Conservation (phyloP, 2,888 invertebrate species). For the Trachelus tabidus region DNA sequence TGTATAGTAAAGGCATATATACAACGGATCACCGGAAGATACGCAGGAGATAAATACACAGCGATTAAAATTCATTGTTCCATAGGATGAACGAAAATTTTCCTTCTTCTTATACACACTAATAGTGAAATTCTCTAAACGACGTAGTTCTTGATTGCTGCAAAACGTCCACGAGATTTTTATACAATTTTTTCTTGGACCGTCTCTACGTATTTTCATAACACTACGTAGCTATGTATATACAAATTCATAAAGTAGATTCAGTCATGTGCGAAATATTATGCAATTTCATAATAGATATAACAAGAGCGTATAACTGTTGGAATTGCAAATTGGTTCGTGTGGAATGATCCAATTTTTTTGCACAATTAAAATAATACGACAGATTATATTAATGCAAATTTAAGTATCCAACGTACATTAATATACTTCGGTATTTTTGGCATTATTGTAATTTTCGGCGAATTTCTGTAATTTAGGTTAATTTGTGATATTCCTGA, state of each 20-base stretch:
- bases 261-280: background rate
- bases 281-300: background rate
- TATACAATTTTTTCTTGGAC: background rate
- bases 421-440: background rate
- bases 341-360: background rate
- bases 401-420: background rate
- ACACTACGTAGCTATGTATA: background rate
- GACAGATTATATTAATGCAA: background rate
- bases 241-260: background rate
- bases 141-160: background rate
- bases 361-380: background rate
- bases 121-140: background rate
- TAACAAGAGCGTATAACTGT: background rate
- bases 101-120: background rate
- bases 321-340: background rate
- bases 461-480: background rate
- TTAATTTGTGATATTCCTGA: background rate
- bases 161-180: background rate
- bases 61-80: background rate
- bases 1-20: background rate
- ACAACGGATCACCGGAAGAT: background rate
- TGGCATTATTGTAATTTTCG: background rate
- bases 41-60: slow-evolving; percentile 6
- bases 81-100: background rate
- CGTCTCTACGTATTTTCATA: background rate